phyloP scores from a whole-genome alignment of 2,113 vertebrate species.

The Dromaius novaehollandiae region DNA sequence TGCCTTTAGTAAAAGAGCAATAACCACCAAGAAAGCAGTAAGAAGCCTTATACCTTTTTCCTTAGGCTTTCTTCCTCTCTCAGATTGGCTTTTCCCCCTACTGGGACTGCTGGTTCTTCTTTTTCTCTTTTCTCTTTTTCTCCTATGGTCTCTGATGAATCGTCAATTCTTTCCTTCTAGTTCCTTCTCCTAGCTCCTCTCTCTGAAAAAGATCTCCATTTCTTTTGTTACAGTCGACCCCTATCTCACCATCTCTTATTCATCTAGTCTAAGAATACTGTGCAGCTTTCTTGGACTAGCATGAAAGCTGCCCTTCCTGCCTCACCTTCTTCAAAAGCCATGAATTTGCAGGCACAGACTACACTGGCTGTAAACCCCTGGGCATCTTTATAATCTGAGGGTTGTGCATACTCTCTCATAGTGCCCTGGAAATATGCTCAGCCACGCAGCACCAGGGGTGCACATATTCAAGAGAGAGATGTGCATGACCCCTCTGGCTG shows the following conservation, averaged over 20 bases:
- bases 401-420: not conserved
- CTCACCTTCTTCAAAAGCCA: not conserved
- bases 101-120: not conserved
- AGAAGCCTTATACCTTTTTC: too few relatives aligned
- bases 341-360: not conserved
- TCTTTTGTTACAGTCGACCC: not conserved
- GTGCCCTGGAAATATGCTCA: not conserved
- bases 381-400: not conserved
- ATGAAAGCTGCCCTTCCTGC: not conserved
- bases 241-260: not conserved
- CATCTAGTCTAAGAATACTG: not conserved
- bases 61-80: not conserved
- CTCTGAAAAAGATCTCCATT: not conserved
- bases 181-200: not conserved
- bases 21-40: too few relatives aligned
- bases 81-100: not conserved
- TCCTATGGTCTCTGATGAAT: not conserved
- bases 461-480: not conserved
- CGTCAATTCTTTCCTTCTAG: not conserved
- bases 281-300: not conserved
- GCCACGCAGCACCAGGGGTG: accelerated
- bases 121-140: not conserved
- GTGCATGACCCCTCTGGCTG: not conserved
- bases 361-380: not conserved
- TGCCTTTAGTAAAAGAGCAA: too few relatives aligned